A percentile compares a stretch with the other conserved stretches of the same genome.
Conservation (phyloP, 2,113 vertebrate species). For the Mormoops blainvillei region DNA sequence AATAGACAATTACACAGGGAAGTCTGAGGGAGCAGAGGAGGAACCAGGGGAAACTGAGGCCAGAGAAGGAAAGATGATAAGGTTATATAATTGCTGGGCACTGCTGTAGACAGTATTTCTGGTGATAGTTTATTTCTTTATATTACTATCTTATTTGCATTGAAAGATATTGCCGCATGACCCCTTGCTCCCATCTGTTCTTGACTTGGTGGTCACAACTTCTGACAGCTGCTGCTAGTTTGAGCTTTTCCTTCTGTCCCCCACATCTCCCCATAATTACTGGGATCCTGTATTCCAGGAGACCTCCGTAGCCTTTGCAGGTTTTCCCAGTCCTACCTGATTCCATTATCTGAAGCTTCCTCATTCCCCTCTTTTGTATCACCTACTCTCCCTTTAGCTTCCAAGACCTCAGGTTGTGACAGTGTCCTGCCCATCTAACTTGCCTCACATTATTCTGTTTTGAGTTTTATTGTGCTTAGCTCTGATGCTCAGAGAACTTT, state of each 20-base stretch:
- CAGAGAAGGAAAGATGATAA: background rate
- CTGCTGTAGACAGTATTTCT: background rate
- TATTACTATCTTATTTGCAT: background rate
- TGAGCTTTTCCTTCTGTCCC: background rate
- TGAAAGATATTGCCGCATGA: background rate
- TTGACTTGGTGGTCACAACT: background rate
- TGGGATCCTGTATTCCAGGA: background rate
- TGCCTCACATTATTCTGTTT: background rate
- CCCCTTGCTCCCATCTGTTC: background rate
- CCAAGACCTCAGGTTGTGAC: background rate
- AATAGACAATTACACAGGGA: background rate
- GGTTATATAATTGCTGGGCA: background rate
- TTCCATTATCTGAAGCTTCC: background rate
- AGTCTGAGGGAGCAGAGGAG: background rate
- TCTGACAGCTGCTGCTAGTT: background rate
- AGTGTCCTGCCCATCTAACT: background rate
- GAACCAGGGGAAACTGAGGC: background rate
- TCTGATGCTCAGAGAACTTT: background rate
- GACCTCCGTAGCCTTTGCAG: background rate
- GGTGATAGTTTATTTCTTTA: background rate
- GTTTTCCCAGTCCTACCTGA: background rate
- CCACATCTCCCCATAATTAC: rapidly evolving
- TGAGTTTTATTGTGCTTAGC: background rate
- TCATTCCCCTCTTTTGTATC: background rate
- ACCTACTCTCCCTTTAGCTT: background rate